phyloP scores from a whole-genome alignment of 2,797 vertebrate species.

The Erpetoichthys calabaricus region DNA sequence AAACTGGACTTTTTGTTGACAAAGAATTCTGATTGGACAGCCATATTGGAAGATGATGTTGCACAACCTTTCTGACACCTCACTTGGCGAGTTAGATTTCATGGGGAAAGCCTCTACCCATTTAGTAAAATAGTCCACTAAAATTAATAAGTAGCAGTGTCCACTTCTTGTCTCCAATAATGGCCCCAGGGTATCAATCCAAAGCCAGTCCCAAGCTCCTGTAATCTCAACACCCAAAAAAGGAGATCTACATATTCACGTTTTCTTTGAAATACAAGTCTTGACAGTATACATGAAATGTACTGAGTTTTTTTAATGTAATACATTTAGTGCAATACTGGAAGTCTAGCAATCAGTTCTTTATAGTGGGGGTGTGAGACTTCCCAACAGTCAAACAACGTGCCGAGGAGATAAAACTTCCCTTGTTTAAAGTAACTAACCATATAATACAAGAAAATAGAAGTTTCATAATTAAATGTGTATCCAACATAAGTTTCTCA shows the following conservation, averaged over 20 bases:
- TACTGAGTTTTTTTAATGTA: too few species aligned
- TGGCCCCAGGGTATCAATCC: not conserved
- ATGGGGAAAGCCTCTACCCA: slow-evolving; percentile 1
- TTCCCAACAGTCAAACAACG: too few species aligned
- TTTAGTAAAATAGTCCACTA: not conserved
- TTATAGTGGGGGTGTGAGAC: too few species aligned
- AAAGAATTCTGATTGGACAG: slow-evolving; percentile 1
- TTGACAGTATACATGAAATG: too few species aligned
- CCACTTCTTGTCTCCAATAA: not conserved
- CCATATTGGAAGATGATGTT: not conserved
- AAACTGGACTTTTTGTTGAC: not conserved
- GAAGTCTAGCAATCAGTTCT: too few species aligned
- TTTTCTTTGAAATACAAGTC: too few species aligned
- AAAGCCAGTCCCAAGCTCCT: not conserved
- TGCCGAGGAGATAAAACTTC: too few species aligned
- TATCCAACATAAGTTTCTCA: too few species aligned
- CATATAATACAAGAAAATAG: too few species aligned
- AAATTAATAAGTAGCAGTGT: not conserved
- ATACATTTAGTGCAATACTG: too few species aligned
- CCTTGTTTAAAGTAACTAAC: too few species aligned
- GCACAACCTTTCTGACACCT: not conserved
- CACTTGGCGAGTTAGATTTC: not conserved
- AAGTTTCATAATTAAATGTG: too few species aligned
- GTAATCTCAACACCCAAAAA: not conserved
- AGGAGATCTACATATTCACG: not conserved